Evolutionary conservation across 2,888 invertebrate species (phyloP).

Genomic region (Pantelozetes paolii): DNA sequence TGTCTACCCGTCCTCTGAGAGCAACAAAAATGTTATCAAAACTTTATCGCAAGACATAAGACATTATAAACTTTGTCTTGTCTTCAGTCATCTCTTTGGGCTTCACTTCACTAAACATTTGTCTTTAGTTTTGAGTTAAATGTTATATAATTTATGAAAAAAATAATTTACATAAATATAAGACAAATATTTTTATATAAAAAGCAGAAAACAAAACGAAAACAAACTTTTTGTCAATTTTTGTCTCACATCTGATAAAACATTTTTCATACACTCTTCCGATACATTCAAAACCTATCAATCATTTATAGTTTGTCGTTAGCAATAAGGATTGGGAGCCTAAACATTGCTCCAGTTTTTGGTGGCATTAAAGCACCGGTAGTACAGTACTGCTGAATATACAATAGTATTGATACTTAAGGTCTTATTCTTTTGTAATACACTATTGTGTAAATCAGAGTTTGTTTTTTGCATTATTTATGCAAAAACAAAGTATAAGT

Average conservation of each 20-base stretch:
- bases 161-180: neutral
- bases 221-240: neutral
- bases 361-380: neutral
- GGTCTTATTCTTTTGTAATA: neutral
- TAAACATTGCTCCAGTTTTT: conserved; percentile 8
- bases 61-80: neutral
- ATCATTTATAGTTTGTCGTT: conserved; percentile 21
- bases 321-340: neutral
- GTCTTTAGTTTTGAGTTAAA: neutral
- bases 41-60: conserved; percentile 14
- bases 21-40: neutral
- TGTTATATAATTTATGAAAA: neutral
- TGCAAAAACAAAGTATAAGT: neutral
- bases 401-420: neutral
- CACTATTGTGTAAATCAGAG: conserved; percentile 11
- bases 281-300: conserved; percentile 1
- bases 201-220: neutral
- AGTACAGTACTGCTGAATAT: no score
- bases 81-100: neutral
- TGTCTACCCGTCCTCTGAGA: conserved; percentile 11
- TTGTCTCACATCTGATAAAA: neutral
- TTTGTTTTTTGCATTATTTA: conserved; percentile 18
- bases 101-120: no score
- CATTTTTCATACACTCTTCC: neutral
- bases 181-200: neutral